phyloP scores from a whole-genome alignment of 2,797 vertebrate genomes.

The Novumbra hubbsi region DNA sequence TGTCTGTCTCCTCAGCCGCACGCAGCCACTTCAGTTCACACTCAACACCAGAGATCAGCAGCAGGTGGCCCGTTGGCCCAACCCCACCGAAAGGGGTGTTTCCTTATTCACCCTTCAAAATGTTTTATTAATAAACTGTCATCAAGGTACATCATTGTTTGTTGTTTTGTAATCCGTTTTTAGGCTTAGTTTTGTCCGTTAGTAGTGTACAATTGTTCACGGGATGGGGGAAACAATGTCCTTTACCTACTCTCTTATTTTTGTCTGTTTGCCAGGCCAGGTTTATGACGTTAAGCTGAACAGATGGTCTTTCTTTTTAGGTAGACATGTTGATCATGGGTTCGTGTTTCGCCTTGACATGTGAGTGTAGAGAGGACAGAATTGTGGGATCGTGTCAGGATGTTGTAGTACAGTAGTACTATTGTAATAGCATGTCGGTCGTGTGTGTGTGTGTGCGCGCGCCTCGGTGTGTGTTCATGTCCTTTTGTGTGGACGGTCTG shows the following conservation, averaged over 20 bases:
- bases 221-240: too few relatives aligned
- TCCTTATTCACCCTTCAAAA: too few relatives aligned
- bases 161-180: conserved; percentile 10
- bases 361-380: conserved; percentile 37
- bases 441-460: conserved; percentile 10
- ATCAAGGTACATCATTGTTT: not conserved
- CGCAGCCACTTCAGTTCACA: not conserved
- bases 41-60: not conserved
- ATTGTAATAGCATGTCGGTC: conserved; percentile 32
- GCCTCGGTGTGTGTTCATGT: conserved; percentile 23
- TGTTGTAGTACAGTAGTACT: conserved; percentile 46
- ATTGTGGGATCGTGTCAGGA: conserved; percentile 44
- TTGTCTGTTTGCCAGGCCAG: conserved; percentile 31
- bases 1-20: conserved; percentile 26
- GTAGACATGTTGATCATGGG: conserved; percentile 55
- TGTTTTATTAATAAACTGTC: too few relatives aligned
- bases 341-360: conserved; percentile 56
- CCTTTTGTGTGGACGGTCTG: conserved; percentile 23
- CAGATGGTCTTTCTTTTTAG: conserved; percentile 17
- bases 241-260: conserved; percentile 17
- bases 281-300: conserved; percentile 31
- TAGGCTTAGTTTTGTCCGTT: too few relatives aligned
- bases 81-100: too few relatives aligned
- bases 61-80: too few relatives aligned
- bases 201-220: too few relatives aligned